Evolutionary conservation across 2,888 invertebrate genomes (phyloP).

Genomic region (Andrena haemorrhoa): DNA sequence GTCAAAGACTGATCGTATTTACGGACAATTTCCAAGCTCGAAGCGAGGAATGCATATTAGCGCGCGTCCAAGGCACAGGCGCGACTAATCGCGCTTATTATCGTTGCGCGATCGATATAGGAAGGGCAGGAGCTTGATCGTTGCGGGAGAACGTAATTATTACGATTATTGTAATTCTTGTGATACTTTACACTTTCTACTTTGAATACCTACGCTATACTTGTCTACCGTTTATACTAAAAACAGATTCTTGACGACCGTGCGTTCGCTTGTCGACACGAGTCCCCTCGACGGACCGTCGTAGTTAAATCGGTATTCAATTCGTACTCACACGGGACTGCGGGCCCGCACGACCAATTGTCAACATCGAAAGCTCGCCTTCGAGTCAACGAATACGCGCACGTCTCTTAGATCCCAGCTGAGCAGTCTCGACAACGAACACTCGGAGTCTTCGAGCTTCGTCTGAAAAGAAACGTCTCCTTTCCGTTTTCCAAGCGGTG

Average conservation of each 20-base stretch:
- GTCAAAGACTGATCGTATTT: slow-evolving; percentile 79
- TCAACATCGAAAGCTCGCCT: slow-evolving; percentile 75
- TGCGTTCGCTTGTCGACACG: slow-evolving; percentile 69
- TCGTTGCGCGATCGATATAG: slow-evolving; percentile 63
- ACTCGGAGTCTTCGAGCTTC: slow-evolving; percentile 43
- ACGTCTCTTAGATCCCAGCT: slow-evolving; percentile 56
- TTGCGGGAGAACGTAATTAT: slow-evolving; percentile 66
- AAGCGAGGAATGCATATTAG: slow-evolving; percentile 31
- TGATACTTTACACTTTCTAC: slow-evolving; percentile 84
- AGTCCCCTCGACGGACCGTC: not conserved
- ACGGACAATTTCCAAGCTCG: slow-evolving; percentile 63
- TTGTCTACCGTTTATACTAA: slow-evolving; percentile 75
- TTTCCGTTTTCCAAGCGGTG: too few relatives aligned
- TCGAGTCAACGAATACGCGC: slow-evolving; percentile 75
- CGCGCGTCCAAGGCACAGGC: slow-evolving; percentile 45
- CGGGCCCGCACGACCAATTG: slow-evolving; percentile 64
- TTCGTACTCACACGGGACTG: slow-evolving; percentile 9
- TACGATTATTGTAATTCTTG: slow-evolving; percentile 81
- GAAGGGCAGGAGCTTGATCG: slow-evolving; percentile 57
- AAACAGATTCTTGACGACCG: slow-evolving; percentile 57
- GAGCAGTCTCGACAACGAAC: slow-evolving; percentile 75
- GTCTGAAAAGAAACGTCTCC: not conserved
- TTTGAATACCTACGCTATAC: slow-evolving; percentile 80
- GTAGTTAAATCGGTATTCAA: not conserved
- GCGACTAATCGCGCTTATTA: slow-evolving; percentile 63